phyloP scores from a whole-genome alignment of 1,140 invertebrate genomes.

The Drosophila bocki region DNA sequence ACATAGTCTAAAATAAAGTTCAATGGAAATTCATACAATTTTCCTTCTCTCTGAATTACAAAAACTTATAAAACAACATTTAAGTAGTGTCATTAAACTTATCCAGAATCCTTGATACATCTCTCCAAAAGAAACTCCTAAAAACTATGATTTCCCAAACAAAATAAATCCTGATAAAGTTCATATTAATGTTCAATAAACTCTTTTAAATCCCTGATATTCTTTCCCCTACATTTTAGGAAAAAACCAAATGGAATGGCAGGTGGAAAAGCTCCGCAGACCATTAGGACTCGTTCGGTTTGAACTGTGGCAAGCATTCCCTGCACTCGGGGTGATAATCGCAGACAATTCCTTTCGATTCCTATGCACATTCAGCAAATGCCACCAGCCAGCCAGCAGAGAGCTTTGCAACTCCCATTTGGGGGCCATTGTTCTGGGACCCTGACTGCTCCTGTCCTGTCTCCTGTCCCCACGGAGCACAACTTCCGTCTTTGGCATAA shows the following conservation, averaged over 20 bases:
- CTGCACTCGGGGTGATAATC: slow-evolving; percentile 38
- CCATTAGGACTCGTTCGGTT: slow-evolving; percentile 30
- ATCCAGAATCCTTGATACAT: background rate
- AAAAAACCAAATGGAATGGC: slow-evolving; percentile 1
- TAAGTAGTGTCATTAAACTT: background rate
- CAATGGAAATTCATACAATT: background rate
- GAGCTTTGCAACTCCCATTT: slow-evolving; percentile 19
- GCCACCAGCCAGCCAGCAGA: slow-evolving; percentile 11
- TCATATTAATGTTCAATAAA: slow-evolving; percentile 12
- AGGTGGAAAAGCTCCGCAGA: slow-evolving; percentile 14
- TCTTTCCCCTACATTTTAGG: background rate
- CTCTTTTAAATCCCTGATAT: background rate
- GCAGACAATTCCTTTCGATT: slow-evolving; percentile 47
- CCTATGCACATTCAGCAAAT: slow-evolving; percentile 47
- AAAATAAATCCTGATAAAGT: background rate
- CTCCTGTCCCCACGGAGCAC: slow-evolving; percentile 1
- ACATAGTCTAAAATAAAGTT: background rate
- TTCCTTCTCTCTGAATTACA: background rate
- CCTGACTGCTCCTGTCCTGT: background rate
- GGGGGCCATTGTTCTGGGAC: slow-evolving; percentile 39
- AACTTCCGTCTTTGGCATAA: slow-evolving; percentile 63
- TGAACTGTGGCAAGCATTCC: slow-evolving; percentile 7
- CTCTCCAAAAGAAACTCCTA: background rate
- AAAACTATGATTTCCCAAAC: background rate
- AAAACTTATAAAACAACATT: background rate